A percentile compares a stretch with the other conserved stretches of the same genome.
Conservation (phyloP, 2,797 vertebrate genomes). For the Cheirogaleus major region DNA sequence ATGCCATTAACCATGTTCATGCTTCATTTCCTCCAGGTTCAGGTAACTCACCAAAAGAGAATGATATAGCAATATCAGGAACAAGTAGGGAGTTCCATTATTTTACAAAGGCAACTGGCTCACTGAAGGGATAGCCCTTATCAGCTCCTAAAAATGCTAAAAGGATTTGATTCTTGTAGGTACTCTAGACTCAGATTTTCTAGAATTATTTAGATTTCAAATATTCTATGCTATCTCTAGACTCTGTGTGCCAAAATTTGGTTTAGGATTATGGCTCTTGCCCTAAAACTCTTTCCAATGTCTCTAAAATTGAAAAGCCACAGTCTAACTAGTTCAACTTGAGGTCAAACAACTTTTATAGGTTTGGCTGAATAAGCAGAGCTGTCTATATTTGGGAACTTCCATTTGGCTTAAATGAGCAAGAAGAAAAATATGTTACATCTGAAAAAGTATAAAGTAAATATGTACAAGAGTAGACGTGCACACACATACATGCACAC, state of each 20-base stretch:
- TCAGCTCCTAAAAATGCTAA: background rate
- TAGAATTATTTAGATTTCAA: background rate
- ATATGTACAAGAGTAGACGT: background rate
- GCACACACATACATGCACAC: background rate
- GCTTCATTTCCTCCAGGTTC: background rate
- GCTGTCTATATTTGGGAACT: background rate
- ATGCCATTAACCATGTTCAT: background rate
- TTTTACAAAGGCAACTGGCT: background rate
- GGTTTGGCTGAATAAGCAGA: background rate
- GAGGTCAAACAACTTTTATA: background rate
- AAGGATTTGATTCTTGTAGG: background rate
- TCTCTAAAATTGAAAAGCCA: conserved; percentile 11
- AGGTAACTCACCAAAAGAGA: background rate
- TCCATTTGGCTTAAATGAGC: background rate
- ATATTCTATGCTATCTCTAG: background rate
- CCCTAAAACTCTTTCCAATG: background rate
- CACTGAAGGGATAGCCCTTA: background rate
- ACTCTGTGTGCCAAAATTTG: background rate
- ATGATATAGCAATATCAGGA: background rate
- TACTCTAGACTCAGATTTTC: background rate
- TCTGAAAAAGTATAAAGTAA: background rate
- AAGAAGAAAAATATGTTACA: background rate
- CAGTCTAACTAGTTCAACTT: background rate
- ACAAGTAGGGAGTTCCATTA: background rate
- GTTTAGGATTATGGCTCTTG: background rate